phyloP scores from a whole-genome alignment of 2,797 vertebrate genomes.

The Acomys russatus region DNA sequence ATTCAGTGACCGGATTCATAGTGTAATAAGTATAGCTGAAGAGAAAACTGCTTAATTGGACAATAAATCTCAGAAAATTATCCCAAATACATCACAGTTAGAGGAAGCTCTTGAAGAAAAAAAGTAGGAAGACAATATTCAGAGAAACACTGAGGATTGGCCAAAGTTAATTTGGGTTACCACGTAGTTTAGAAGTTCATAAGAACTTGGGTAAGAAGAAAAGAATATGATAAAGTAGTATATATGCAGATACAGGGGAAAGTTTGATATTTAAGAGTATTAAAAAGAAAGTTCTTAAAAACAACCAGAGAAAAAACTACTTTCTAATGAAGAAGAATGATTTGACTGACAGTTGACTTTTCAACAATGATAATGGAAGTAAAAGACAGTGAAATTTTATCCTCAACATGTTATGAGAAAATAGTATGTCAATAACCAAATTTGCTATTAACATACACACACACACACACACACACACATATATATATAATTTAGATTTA shows the following conservation, averaged over 20 bases:
- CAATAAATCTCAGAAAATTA: slow-evolving; percentile 43
- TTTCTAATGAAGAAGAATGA: slow-evolving; percentile 4
- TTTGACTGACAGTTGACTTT: slow-evolving; percentile 36
- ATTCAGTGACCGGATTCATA: neutral
- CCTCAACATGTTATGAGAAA: slow-evolving; percentile 13
- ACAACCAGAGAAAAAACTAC: slow-evolving; percentile 34
- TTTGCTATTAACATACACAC: slow-evolving; percentile 30
- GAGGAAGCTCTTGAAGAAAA: slow-evolving; percentile 43
- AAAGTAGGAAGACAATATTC: neutral
- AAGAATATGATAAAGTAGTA: slow-evolving; percentile 40
- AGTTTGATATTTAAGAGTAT: slow-evolving; percentile 45
- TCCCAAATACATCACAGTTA: slow-evolving; percentile 1
- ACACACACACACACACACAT: too few relatives aligned
- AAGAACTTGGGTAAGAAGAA: neutral
- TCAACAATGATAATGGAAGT: slow-evolving; percentile 23
- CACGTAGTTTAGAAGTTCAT: slow-evolving; percentile 19
- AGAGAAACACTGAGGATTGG: slow-evolving; percentile 38
- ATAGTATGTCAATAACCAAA: slow-evolving; percentile 31
- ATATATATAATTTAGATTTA: too few relatives aligned
- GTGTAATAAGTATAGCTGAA: slow-evolving; percentile 23
- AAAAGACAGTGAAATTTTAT: slow-evolving; percentile 40
- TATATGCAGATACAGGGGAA: neutral
- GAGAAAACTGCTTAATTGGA: slow-evolving; percentile 19
- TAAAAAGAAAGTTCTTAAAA: slow-evolving; percentile 48
- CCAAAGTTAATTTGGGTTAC: slow-evolving; percentile 40